Evolutionary conservation across 2,113 vertebrate species (phyloP).

Genomic region (Triplophysa siluroides): DNA sequence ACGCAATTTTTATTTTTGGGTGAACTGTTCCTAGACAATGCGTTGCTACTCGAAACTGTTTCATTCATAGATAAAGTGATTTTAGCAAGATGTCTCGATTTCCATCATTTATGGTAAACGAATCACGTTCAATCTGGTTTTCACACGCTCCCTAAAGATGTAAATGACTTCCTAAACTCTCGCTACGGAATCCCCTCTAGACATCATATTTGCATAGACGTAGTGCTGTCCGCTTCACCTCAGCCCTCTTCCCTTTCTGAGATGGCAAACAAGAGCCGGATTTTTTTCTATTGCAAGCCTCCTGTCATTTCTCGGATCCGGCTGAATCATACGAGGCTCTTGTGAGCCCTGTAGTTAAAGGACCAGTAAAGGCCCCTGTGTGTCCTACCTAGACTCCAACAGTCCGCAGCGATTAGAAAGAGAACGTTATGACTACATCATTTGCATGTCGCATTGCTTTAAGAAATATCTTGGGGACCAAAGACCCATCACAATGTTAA

Average conservation of each 20-base stretch:
- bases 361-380: neutral
- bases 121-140: neutral
- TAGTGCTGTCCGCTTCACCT: neutral
- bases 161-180: conserved; percentile 25
- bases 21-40: too few species aligned
- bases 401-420: neutral
- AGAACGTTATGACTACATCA: conserved; percentile 50
- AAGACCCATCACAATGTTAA: conserved; percentile 21
- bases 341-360: neutral
- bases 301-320: conserved; percentile 50
- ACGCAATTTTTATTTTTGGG: too few species aligned
- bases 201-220: conserved; percentile 39
- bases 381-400: conserved; percentile 6
- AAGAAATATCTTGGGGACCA: conserved; percentile 13
- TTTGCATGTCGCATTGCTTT: conserved; percentile 41
- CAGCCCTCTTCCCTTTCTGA: neutral
- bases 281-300: conserved; percentile 47
- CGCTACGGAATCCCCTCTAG: neutral
- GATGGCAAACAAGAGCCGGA: conserved; percentile 15
- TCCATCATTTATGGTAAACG: neutral
- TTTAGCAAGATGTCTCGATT: neutral
- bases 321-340: conserved; percentile 53
- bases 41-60: neutral
- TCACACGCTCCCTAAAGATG: neutral
- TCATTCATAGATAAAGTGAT: neutral